Evolutionary conservation across 1,140 invertebrate species (phyloP).

Genomic region (Vanessa atalanta): DNA sequence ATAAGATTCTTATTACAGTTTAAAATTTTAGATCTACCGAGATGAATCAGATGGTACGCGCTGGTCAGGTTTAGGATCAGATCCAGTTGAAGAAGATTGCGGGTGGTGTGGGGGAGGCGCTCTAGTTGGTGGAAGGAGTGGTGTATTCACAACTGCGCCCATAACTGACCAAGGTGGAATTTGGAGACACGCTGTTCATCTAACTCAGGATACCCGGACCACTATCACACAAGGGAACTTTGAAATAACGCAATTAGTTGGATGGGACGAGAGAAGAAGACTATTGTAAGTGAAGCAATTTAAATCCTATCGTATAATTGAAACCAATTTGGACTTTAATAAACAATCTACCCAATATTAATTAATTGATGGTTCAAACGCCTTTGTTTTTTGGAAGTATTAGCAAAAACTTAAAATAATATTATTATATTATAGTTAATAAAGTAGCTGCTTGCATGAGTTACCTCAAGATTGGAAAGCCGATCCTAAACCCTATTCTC

Average conservation of each 20-base stretch:
- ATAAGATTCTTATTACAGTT: neutral
- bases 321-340: no score
- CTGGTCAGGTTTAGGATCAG: slow-evolving; percentile 72
- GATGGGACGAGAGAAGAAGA: slow-evolving; percentile 84
- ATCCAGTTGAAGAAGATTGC: slow-evolving; percentile 66
- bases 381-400: no score
- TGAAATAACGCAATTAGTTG: slow-evolving; percentile 84
- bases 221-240: slow-evolving; percentile 84
- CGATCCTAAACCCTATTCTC: no score
- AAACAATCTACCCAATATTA: no score
- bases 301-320: no score
- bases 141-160: slow-evolving; percentile 61
- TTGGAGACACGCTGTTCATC: slow-evolving; percentile 64
- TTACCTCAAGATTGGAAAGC: no score
- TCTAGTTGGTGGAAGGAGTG: slow-evolving; percentile 52
- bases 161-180: slow-evolving; percentile 58
- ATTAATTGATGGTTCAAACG: no score
- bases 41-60: slow-evolving; percentile 68
- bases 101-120: slow-evolving; percentile 69
- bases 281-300: slow-evolving; percentile 80
- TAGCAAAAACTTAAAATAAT: no score
- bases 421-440: no score
- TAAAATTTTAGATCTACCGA: slow-evolving; percentile 58
- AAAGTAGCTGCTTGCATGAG: no score
- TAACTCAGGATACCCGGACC: slow-evolving; percentile 53